These are phyloP conservation scores for Hemichromis elongatus DNA, from an alignment of 2,113 vertebrate species.

Conservation along the genomic window DNA sequence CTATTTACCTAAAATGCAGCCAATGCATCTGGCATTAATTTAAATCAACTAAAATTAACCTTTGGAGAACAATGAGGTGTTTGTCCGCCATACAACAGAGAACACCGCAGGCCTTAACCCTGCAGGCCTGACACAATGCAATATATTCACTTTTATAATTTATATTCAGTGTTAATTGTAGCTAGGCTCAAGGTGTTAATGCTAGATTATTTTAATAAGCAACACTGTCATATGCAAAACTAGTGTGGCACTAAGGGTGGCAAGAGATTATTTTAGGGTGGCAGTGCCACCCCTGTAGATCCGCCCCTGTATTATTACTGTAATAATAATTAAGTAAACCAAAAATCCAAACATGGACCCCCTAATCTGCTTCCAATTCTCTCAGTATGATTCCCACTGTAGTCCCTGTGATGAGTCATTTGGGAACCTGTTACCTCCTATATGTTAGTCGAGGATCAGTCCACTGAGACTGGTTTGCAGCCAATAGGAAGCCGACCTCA, in stretches of 20 bases:
- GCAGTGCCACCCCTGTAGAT: not conserved
- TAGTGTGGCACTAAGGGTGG: no score
- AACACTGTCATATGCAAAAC: not conserved
- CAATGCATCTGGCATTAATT: not conserved
- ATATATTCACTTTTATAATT: fast-evolving
- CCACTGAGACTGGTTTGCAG: not conserved
- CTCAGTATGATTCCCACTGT: not conserved
- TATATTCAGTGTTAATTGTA: not conserved
- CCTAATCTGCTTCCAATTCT: not conserved
- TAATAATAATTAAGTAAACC: not conserved
- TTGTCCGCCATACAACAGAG: not conserved
- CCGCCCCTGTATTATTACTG: not conserved
- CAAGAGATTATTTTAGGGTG: not conserved
- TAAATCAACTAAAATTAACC: not conserved
- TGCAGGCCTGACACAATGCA: not conserved
- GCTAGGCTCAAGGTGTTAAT: not conserved
- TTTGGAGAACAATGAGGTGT: not conserved
- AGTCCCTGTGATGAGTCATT: not conserved
- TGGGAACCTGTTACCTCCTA: not conserved
- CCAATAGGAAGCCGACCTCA: not conserved
- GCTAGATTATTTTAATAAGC: not conserved
- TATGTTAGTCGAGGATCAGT: not conserved
- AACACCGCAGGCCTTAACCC: no score
- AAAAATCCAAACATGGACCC: not conserved
- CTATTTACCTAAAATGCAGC: not conserved